Percentiles rank a stretch among this genome's conserved stretches.
These are phyloP conservation scores for Ariolimax columbianus DNA, from an alignment of 2,888 invertebrate species.

Conservation along the genomic window DNA sequence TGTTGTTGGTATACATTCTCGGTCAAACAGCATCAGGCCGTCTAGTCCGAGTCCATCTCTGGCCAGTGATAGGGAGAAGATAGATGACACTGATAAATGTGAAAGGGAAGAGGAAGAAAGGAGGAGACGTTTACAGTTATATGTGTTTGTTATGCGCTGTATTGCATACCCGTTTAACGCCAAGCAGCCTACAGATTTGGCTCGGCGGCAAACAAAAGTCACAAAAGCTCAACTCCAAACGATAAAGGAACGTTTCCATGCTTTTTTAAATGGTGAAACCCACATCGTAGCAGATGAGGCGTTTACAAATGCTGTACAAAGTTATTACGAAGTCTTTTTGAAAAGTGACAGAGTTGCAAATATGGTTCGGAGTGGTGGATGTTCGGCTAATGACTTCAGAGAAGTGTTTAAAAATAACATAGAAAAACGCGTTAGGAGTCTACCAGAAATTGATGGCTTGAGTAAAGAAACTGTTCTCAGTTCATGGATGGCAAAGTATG, in stretches of 20 bases:
- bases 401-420: conserved; percentile 99
- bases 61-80: conserved; percentile 87
- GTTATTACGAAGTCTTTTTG: conserved; percentile 89
- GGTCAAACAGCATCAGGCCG: conserved; percentile 85
- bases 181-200: conserved; percentile 99
- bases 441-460: conserved; percentile 99
- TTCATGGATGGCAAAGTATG: conserved; percentile 99
- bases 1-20: conserved; percentile 67
- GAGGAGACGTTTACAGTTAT: conserved; percentile 94
- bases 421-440: conserved; percentile 96
- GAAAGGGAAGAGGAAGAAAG: conserved; percentile 97
- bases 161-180: conserved; percentile 99
- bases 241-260: conserved; percentile 95
- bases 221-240: conserved; percentile 96
- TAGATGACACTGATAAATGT: conserved; percentile 86
- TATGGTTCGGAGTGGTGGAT: conserved; percentile 98
- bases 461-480: conserved; percentile 99
- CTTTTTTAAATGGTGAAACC: conserved; percentile 97
- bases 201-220: conserved; percentile 94
- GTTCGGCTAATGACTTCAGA: conserved; percentile 98
- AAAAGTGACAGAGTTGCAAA: conserved; percentile 96
- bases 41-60: conserved; percentile 94
- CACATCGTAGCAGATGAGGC: conserved; percentile 82
- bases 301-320: conserved; percentile 98
- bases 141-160: conserved; percentile 98